Evolutionary conservation across 2,888 invertebrate species (phyloP).

Genomic region (Pristionchus mayeri): DNA sequence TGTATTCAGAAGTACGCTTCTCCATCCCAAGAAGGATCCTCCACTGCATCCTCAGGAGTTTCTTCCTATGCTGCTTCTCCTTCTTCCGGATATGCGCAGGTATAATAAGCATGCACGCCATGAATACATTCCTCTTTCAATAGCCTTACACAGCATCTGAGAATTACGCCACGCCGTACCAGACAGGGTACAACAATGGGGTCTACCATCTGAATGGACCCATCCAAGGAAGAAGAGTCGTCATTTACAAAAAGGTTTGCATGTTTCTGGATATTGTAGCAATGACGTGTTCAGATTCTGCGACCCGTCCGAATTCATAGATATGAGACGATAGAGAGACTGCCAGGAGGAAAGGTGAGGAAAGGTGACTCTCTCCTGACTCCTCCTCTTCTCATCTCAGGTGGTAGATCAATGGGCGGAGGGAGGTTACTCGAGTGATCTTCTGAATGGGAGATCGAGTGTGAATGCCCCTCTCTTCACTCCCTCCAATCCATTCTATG

Average conservation of each 20-base stretch:
- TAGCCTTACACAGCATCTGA: no score
- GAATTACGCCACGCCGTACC: no score
- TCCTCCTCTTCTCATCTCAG: neutral
- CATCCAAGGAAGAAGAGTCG: conserved; percentile 38
- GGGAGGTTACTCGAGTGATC: conserved; percentile 39
- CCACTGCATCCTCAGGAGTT: neutral
- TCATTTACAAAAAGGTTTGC: conserved; percentile 38
- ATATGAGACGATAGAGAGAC: neutral
- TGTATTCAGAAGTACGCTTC: neutral
- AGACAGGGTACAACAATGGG: neutral
- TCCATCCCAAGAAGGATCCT: neutral
- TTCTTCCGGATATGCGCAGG: no score
- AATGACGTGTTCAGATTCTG: neutral
- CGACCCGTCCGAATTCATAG: conserved; percentile 43
- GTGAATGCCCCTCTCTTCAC: neutral
- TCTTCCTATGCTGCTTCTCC: no score
- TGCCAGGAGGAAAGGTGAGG: conserved; percentile 37
- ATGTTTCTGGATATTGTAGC: neutral
- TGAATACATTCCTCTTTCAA: no score
- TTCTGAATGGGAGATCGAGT: neutral
- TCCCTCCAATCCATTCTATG: neutral
- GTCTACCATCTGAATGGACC: conserved; percentile 17
- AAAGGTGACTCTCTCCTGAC: neutral
- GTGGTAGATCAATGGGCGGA: conserved; percentile 45
- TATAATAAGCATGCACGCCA: no score